Evolutionary conservation across 2,113 vertebrate species (phyloP).

Genomic region (Osmerus eperlanus): DNA sequence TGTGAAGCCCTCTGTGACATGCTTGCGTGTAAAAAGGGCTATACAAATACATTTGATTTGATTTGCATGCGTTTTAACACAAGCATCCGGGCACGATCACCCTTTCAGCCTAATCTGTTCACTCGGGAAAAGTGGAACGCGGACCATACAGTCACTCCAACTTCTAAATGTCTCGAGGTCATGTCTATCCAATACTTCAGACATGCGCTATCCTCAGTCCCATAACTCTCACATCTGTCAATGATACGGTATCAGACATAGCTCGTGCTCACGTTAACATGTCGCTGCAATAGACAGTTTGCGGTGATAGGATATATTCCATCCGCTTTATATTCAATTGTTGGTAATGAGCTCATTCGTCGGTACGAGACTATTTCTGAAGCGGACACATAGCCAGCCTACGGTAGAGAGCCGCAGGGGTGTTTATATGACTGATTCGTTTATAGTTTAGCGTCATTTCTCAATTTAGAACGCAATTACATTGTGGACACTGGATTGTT

Average conservation of each 20-base stretch:
- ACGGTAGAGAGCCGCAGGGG: too few relatives aligned
- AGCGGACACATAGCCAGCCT: too few relatives aligned
- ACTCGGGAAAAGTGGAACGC: too few relatives aligned
- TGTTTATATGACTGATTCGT: too few relatives aligned
- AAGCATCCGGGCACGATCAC: neutral
- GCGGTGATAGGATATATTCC: neutral
- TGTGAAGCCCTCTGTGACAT: too few relatives aligned
- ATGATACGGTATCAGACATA: conserved; percentile 24
- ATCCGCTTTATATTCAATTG: neutral
- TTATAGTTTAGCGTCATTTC: too few relatives aligned
- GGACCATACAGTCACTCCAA: neutral
- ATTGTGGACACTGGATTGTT: too few relatives aligned
- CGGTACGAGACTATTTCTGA: neutral
- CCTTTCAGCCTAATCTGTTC: too few relatives aligned
- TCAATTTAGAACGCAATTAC: too few relatives aligned
- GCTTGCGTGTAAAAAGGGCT: too few relatives aligned
- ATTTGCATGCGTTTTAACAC: too few relatives aligned
- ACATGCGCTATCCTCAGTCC: conserved; percentile 27
- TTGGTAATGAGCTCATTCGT: conserved; percentile 2
- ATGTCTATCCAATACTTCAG: conserved; percentile 36
- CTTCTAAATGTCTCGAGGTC: conserved; percentile 42
- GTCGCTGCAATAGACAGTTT: conserved; percentile 17
- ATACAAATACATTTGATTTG: too few relatives aligned
- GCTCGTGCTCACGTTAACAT: conserved; percentile 15
- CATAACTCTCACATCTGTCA: conserved; percentile 41